Evolutionary conservation across 1,140 invertebrate species (phyloP).

Genomic region (Tigriopus japonicus): DNA sequence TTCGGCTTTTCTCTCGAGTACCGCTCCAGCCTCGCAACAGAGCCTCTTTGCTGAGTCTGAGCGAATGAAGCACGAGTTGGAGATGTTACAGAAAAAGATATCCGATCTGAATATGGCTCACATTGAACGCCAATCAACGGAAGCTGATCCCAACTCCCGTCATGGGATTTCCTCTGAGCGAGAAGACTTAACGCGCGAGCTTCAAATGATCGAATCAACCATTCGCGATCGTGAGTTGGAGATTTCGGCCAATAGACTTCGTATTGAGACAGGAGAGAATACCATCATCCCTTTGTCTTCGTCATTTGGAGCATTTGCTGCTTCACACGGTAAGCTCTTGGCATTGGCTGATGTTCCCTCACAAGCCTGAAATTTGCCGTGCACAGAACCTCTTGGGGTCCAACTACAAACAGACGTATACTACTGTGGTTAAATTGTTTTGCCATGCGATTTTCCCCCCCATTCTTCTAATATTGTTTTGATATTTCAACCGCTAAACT

Average conservation of each 20-base stretch:
- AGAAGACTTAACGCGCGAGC: not conserved
- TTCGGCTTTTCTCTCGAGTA: not conserved
- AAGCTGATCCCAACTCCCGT: not conserved
- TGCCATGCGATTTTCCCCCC: too few relatives aligned
- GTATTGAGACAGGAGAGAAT: too few relatives aligned
- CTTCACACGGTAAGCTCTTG: too few relatives aligned
- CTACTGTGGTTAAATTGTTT: too few relatives aligned
- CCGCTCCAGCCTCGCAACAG: not conserved
- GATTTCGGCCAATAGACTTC: not conserved
- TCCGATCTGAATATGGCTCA: not conserved
- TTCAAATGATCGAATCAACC: not conserved
- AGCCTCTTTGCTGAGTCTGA: not conserved
- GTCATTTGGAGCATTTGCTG: too few relatives aligned
- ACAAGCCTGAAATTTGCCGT: too few relatives aligned
- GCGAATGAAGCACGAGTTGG: not conserved
- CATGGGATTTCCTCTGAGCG: not conserved
- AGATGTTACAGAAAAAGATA: not conserved
- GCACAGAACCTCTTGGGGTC: too few relatives aligned
- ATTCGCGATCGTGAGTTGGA: constrained; percentile 11
- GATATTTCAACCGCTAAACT: too few relatives aligned
- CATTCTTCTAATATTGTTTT: too few relatives aligned
- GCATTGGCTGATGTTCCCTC: too few relatives aligned
- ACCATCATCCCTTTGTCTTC: too few relatives aligned
- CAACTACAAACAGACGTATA: too few relatives aligned
- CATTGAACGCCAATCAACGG: not conserved